Conservation (phyloP, 2,888 invertebrate genomes). For the Eucera pruinosa region DNA sequence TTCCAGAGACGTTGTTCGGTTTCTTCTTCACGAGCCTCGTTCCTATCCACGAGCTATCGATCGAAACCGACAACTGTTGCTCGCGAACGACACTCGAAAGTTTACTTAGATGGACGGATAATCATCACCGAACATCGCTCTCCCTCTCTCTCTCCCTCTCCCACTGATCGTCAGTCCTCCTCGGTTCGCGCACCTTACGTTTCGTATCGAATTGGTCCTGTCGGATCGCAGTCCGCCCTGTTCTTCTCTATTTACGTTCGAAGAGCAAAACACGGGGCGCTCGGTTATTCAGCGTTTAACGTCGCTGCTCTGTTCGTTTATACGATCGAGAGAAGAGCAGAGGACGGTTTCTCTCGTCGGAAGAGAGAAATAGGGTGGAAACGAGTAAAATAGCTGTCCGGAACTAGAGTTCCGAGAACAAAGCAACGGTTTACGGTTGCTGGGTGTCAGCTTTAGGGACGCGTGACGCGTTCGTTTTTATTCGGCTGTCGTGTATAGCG, state of each 20-base stretch:
- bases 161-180: too few relatives aligned
- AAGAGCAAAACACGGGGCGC: conserved; percentile 17
- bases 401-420: too few relatives aligned
- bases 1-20: conserved; percentile 40
- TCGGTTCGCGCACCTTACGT: too few relatives aligned
- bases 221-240: conserved; percentile 19
- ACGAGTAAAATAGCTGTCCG: too few relatives aligned
- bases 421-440: too few relatives aligned
- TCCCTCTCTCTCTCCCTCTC: background rate
- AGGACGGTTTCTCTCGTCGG: conserved; percentile 32
- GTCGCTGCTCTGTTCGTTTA: conserved; percentile 41
- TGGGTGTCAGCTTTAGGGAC: too few relatives aligned
- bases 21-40: conserved; percentile 24
- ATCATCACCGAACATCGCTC: conserved; percentile 48
- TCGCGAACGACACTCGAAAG: conserved; percentile 30
- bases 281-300: conserved; percentile 41
- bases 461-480: background rate
- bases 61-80: background rate
- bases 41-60: background rate
- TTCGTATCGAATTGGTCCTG: conserved; percentile 48
- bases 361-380: background rate
- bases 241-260: conserved; percentile 18
- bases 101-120: conserved; percentile 65
- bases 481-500: background rate
- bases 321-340: conserved; percentile 25